Conservation (phyloP, 2,888 invertebrate species). For the Miltochrista miniata region DNA sequence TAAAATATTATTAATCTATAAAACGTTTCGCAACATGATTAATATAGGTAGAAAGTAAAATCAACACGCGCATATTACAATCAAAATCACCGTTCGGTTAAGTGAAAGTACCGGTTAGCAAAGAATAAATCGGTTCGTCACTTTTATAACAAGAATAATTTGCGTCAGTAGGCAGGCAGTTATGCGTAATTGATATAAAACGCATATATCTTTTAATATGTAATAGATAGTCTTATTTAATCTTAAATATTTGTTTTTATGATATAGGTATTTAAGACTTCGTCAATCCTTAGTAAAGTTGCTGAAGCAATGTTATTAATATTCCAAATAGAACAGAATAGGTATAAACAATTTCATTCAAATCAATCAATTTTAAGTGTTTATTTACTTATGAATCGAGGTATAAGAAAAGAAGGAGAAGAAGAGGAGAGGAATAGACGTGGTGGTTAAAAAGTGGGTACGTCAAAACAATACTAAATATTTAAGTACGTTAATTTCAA, state of each 20-base stretch:
- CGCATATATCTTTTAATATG: neutral
- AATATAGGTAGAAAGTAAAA: conserved; percentile 39
- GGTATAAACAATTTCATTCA: conserved; percentile 1
- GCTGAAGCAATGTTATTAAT: conserved; percentile 10
- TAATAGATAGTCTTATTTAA: neutral
- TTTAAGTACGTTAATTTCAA: too few relatives aligned
- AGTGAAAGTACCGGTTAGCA: conserved; percentile 37
- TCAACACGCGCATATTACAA: conserved; percentile 33
- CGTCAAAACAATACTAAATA: too few relatives aligned
- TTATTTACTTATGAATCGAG: too few relatives aligned
- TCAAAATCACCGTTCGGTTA: conserved; percentile 30
- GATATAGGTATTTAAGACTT: conserved; percentile 20
- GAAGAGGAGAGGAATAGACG: too few relatives aligned
- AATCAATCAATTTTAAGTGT: neutral
- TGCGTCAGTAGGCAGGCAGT: neutral
- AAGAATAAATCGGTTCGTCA: conserved; percentile 13
- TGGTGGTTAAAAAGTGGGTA: too few relatives aligned
- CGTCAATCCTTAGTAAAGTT: conserved; percentile 7
- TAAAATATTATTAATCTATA: conserved; percentile 15
- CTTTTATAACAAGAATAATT: conserved; percentile 19
- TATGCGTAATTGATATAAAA: neutral
- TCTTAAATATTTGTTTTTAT: conserved; percentile 9
- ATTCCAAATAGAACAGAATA: neutral
- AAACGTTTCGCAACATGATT: conserved; percentile 1
- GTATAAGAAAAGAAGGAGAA: too few relatives aligned